Evolutionary conservation across 2,113 vertebrate genomes (phyloP).

Genomic region (Edolisoma coerulescens): DNA sequence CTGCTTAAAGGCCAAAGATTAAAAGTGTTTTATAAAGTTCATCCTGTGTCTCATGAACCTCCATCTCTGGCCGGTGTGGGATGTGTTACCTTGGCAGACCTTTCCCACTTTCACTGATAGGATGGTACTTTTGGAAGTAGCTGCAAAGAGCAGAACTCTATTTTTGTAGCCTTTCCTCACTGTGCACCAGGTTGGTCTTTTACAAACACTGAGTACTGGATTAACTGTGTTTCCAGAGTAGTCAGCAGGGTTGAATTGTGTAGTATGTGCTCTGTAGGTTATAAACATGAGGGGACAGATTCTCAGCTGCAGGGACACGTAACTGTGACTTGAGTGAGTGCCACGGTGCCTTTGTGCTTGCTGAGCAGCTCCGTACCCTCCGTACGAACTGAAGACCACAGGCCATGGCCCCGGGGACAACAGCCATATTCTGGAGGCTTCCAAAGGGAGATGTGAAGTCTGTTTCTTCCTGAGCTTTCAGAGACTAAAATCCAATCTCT

Average conservation of each 20-base stretch:
- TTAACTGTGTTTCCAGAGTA: slow-evolving; percentile 4
- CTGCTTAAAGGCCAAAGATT: slow-evolving; percentile 60
- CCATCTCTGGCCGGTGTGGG: background rate
- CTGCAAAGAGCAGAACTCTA: slow-evolving; percentile 11
- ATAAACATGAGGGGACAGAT: background rate
- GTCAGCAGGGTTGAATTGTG: background rate
- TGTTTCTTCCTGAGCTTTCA: background rate
- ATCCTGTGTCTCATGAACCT: slow-evolving; percentile 1
- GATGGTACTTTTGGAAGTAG: slow-evolving; percentile 4
- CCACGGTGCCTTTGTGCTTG: background rate
- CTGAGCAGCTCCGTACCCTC: background rate
- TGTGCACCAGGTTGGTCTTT: background rate
- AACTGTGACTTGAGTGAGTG: background rate
- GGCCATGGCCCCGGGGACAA: background rate
- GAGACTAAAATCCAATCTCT: background rate
- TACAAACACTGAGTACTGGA: background rate
- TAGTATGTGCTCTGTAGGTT: background rate
- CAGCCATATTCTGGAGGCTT: background rate
- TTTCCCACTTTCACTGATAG: slow-evolving; percentile 38
- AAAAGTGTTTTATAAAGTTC: slow-evolving; percentile 54
- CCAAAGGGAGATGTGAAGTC: background rate
- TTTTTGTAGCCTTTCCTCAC: background rate
- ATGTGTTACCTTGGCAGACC: background rate
- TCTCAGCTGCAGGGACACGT: rapidly evolving
- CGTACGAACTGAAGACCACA: background rate